Evolutionary conservation across 2,113 vertebrate genomes (phyloP).

Genomic region (Ardeotis arabs): DNA sequence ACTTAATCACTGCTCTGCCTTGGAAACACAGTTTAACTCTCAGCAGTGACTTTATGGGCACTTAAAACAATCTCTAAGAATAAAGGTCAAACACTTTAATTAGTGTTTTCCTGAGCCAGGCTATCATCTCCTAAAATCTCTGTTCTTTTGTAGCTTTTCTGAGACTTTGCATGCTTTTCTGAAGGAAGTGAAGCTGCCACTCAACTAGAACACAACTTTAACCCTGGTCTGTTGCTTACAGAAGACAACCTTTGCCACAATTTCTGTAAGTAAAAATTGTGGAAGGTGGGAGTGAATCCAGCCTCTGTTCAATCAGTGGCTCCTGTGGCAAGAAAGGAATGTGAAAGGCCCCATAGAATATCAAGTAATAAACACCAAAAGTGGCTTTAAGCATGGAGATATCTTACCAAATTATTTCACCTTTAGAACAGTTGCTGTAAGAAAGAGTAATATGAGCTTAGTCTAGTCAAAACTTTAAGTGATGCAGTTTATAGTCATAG

Average conservation of each 20-base stretch:
- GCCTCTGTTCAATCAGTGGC: neutral
- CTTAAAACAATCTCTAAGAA: neutral
- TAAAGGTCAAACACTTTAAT: neutral
- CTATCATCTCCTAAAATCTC: neutral
- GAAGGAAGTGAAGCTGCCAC: neutral
- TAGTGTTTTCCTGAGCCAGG: neutral
- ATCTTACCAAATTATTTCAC: neutral
- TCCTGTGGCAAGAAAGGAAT: neutral
- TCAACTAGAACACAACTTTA: rapidly evolving
- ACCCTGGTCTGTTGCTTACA: neutral
- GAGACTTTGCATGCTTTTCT: neutral
- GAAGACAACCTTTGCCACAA: neutral
- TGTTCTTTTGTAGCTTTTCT: neutral
- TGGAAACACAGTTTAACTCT: neutral
- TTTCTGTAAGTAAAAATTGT: neutral
- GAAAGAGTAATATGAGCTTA: neutral
- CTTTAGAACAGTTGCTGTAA: neutral
- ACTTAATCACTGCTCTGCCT: neutral
- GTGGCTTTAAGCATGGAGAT: neutral
- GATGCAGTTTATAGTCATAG: neutral
- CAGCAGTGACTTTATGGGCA: neutral
- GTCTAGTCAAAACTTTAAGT: neutral
- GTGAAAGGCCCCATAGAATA: neutral
- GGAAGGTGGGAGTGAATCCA: neutral
- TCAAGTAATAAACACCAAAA: neutral